Base-by-base conservation (phyloP, 2,888 invertebrate genomes). In the Aporophyla lueneburgensis region DNA sequence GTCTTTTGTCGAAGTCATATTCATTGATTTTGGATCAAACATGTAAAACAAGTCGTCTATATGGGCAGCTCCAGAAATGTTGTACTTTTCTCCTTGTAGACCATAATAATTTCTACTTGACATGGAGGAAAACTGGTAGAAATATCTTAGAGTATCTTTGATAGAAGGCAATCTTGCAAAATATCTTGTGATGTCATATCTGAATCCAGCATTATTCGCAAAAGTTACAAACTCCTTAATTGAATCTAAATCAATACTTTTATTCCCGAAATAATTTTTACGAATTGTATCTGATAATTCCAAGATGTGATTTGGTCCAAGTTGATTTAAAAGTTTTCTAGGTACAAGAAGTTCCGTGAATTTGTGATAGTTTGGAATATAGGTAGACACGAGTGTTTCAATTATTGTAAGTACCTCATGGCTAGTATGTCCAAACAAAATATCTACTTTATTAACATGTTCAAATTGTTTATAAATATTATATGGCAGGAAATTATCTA, bases 201-300 rank as follows among this genome's bases (percentile, higher is more conserved):
- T 16, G 14, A 76, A 76, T 33, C 0, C 21, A 62, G 0, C 49
- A 27, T 76, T 7, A 51, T 76, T 76, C 14, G 21, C 46, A 56
- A 14, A 76, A 5, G 1, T 68, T 40, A 62, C n/a, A 24, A 76
- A 68, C 27, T 68, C 77, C 9, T 68, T 62, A 1, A 43, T n/a
- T 10, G 68, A 40, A 27, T 62, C 21, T 62, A 49, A 4, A 19
- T 54, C 49, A 54, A 76, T 21, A 54, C 61, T 76, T 62, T 76
- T 77, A 19, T 76, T 76, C 10, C 77, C 76, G 19, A 76, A 76
- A 69, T 76, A 76, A 68, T 68, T 14, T 68, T 77, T 54, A 19
- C 27, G 61, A 76, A 76, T 76, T 56, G 0, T 56, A 51, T 76
- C 77, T 0, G 76, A 76, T 51, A 76, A 1, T 49, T 62, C 5